phyloP scores from a whole-genome alignment of 2,888 invertebrate species.

The Agriopis aurantiaria region DNA sequence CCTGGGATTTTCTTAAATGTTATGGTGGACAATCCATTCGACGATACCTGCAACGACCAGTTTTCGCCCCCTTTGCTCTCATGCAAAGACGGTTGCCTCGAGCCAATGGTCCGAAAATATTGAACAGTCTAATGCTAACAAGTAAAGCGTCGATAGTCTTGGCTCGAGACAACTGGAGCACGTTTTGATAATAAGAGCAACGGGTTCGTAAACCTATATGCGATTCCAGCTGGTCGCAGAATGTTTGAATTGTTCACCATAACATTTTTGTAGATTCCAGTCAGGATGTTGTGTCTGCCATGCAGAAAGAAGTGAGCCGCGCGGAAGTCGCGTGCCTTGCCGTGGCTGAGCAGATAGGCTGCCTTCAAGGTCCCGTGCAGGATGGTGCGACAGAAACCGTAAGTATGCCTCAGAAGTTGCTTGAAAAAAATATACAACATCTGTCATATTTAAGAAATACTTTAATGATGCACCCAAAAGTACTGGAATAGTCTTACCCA shows the following conservation, averaged over 20 bases:
- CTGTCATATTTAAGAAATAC: no score
- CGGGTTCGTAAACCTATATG: no score
- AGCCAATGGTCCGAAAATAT: no score
- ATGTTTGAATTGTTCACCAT: constrained; percentile 4
- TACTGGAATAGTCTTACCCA: no score
- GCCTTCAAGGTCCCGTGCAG: constrained; percentile 58
- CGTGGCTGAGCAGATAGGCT: constrained; percentile 62
- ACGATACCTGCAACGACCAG: not conserved
- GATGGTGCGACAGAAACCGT: constrained; percentile 67
- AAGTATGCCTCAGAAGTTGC: constrained; percentile 47
- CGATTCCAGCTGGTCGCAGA: not conserved
- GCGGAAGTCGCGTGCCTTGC: constrained; percentile 70
- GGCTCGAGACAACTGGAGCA: no score
- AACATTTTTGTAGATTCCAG: constrained; percentile 7
- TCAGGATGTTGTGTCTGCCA: constrained; percentile 8
- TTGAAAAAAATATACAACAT: no score
- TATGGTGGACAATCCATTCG: not conserved
- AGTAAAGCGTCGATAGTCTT: no score
- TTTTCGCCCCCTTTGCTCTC: not conserved
- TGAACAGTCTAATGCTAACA: no score
- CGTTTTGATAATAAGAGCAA: no score
- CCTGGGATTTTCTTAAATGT: not conserved
- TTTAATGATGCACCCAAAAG: no score
- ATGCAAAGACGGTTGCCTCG: not conserved
- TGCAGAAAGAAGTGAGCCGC: constrained; percentile 65